phyloP scores from a whole-genome alignment of 2,113 vertebrate species.

The Perca fluviatilis region DNA sequence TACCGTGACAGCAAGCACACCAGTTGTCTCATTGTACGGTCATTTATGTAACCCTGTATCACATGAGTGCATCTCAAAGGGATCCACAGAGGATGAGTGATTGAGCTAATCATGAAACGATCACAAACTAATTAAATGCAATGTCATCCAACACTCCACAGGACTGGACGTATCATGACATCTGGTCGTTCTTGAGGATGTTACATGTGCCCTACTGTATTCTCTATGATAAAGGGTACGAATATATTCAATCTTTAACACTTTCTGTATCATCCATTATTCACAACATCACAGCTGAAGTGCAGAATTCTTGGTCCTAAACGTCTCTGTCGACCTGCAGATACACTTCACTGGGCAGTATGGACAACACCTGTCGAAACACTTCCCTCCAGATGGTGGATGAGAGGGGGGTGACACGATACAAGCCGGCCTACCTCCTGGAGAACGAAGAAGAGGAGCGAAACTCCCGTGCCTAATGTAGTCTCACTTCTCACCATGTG shows the following conservation, averaged over 20 bases:
- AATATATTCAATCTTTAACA: background rate
- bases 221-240: constrained; percentile 97
- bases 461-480: constrained; percentile 84
- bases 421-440: constrained; percentile 90
- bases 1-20: background rate
- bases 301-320: background rate
- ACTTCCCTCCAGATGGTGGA: constrained; percentile 84
- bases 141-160: constrained; percentile 63
- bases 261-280: background rate
- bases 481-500: background rate
- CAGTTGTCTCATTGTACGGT: constrained; percentile 17
- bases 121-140: background rate
- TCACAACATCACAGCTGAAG: background rate
- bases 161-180: constrained; percentile 97
- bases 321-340: constrained; percentile 70
- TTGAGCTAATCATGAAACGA: constrained; percentile 5
- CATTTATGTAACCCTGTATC: constrained; percentile 10
- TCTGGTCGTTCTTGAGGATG: constrained; percentile 94
- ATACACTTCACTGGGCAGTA: constrained; percentile 95
- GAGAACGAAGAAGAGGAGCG: constrained; percentile 94
- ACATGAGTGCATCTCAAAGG: constrained; percentile 7
- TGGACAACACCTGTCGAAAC: constrained; percentile 91
- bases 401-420: constrained; percentile 82
- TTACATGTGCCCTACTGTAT: constrained; percentile 95
- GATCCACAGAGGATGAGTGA: constrained; percentile 3